Conservation (phyloP, 2,113 vertebrate genomes). For the Nansenia antarctica region DNA sequence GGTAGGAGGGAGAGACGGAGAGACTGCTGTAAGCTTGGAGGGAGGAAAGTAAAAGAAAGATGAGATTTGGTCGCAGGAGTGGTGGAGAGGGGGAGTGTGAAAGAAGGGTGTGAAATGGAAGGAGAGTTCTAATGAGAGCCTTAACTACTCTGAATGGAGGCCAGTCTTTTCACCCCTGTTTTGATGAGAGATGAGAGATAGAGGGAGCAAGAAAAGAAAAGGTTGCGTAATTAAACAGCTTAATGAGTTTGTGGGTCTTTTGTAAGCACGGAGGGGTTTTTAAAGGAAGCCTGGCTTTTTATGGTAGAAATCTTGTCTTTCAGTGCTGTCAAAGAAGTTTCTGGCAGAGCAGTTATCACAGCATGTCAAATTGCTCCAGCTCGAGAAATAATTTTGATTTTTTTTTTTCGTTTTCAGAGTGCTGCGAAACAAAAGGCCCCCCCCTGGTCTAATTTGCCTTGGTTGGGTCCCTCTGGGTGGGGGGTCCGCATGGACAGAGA, state of each 20-base stretch:
- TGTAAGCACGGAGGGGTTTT: constrained; percentile 76
- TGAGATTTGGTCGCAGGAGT: constrained; percentile 44
- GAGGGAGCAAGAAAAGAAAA: constrained; percentile 75
- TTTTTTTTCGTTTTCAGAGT: constrained; percentile 75
- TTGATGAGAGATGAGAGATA: constrained; percentile 71
- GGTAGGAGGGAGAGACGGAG: constrained; percentile 34
- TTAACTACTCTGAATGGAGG: constrained; percentile 50
- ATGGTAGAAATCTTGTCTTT: constrained; percentile 94
- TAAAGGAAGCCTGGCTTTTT: constrained; percentile 75
- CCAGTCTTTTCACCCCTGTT: constrained; percentile 65
- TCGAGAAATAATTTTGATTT: constrained; percentile 93
- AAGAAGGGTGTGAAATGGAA: constrained; percentile 28
- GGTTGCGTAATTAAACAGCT: constrained; percentile 96
- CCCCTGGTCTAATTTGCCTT: constrained; percentile 79
- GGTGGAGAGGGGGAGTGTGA: constrained; percentile 31
- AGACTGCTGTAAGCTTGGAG: no score
- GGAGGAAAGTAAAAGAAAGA: constrained; percentile 54
- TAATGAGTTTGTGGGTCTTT: constrained; percentile 95
- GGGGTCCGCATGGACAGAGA: constrained; percentile 79
- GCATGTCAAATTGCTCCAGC: constrained; percentile 97
- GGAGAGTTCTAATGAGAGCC: constrained; percentile 48
- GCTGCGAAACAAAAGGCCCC: constrained; percentile 77
- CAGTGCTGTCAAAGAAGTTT: constrained; percentile 89
- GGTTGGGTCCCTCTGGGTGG: constrained; percentile 78
- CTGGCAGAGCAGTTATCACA: constrained; percentile 99